phyloP scores from a whole-genome alignment of 2,888 invertebrate genomes.

The Petrolisthes manimaculis region DNA sequence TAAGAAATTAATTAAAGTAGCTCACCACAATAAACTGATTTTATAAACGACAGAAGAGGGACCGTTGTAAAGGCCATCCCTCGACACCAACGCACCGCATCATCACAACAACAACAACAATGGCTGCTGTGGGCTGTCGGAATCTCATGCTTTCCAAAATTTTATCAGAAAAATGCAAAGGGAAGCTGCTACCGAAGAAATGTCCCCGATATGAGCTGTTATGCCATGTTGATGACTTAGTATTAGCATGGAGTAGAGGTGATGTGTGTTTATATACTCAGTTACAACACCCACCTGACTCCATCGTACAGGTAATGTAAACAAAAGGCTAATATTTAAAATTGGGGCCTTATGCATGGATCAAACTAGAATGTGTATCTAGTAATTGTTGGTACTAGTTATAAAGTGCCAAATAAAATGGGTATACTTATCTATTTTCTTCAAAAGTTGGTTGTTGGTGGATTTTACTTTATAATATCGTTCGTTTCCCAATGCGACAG shows the following conservation, averaged over 20 bases:
- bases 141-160: neutral
- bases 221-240: conserved; percentile 49
- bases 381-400: too few relatives aligned
- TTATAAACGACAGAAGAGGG: neutral
- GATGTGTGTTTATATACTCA: conserved; percentile 56
- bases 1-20: neutral
- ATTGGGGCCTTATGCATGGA: too few relatives aligned
- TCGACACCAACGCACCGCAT: neutral
- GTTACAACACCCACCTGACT: conserved; percentile 33
- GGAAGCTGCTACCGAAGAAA: neutral
- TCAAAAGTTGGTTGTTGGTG: too few relatives aligned
- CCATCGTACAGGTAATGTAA: conserved; percentile 49
- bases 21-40: too few relatives aligned
- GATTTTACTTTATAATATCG: too few relatives aligned
- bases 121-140: neutral
- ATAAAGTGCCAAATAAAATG: too few relatives aligned
- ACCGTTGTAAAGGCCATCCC: too few relatives aligned
- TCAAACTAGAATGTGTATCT: too few relatives aligned
- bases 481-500: too few relatives aligned
- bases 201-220: conserved; percentile 19
- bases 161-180: conserved; percentile 34
- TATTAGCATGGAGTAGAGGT: conserved; percentile 57
- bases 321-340: neutral
- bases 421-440: too few relatives aligned
- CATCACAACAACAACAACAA: conserved; percentile 30